Base-by-base conservation (phyloP, 2,888 invertebrate species). In the Tinea semifulvella region DNA sequence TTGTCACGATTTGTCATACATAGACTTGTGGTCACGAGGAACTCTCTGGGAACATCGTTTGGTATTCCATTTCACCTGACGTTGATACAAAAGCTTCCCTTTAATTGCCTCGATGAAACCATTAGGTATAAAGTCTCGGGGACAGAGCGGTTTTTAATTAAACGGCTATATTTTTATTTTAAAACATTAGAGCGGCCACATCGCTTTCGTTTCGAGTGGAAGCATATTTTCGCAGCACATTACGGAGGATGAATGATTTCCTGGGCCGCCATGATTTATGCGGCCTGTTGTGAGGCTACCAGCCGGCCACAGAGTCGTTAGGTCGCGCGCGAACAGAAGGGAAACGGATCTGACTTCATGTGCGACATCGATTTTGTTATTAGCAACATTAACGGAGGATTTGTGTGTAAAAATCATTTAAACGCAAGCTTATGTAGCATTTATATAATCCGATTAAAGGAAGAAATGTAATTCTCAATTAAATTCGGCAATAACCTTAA, bases 1-100 rank as follows among this genome's bases (percentile, higher is more conserved):
- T 75, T 79, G 79, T 79, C 76, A 74, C 74, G 71, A 76, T 77
- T 77, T 77, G 77, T 79, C 73, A 75, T 73, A 77, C 71, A 74
- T 61, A 64, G 63, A 65, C 63, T 63, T 74, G 75, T 61, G 76
- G 75, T 76, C 71, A 65, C 58, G 22, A 57, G 56, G 11, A 22
- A 36, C 11, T 16, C 10, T 6, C 8, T 70, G 72, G 68, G 72
- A 73, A 69, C 65, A 36, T 17, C 17, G 22, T 18, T 42, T 26
- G 35, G 45, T 40, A 35, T 36, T 36, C 27, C 13, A 28, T 22
- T 14, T 26, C 38, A 18, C 42, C 16, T 31, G 2, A 31, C 31
- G 14, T 31, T n/a, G 14, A 31, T 38, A 17, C 17, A 16, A 38
- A 38, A 14, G 11, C 11, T 19, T 17, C 38, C 18, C 18, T 19